phyloP scores from a whole-genome alignment of 2,113 vertebrate species.

The Empidonax alnorum region DNA sequence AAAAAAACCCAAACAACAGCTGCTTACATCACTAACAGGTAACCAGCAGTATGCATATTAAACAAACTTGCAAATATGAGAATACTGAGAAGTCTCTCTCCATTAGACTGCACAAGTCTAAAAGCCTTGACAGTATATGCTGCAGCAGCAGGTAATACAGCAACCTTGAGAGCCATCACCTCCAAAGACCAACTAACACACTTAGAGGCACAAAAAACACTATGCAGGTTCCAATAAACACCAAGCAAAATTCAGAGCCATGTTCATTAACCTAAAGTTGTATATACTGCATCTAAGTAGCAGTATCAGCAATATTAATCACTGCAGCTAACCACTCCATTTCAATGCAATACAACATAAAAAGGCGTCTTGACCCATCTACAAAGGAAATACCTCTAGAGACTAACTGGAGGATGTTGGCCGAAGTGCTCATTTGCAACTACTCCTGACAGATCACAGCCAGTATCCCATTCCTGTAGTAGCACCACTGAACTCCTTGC shows the following conservation, averaged over 20 bases:
- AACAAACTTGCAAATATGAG: not conserved
- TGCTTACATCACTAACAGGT: not conserved
- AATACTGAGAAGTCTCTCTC: not conserved
- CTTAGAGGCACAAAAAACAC: slow-evolving; percentile 21
- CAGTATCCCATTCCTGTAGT: not conserved
- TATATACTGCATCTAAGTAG: not conserved
- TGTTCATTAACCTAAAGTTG: slow-evolving; percentile 51
- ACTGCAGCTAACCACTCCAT: slow-evolving; percentile 3
- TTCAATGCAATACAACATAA: slow-evolving; percentile 46
- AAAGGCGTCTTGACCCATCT: slow-evolving; percentile 6
- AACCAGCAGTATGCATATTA: not conserved
- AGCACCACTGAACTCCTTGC: not conserved
- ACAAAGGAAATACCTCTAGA: not conserved
- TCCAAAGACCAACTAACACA: not conserved
- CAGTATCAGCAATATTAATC: slow-evolving; percentile 22
- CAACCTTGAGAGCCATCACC: not conserved
- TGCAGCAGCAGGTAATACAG: not conserved
- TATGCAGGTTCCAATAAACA: not conserved
- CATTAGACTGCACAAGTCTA: not conserved
- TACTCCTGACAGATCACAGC: not conserved
- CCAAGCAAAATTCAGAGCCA: slow-evolving; percentile 41
- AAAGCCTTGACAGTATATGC: not conserved
- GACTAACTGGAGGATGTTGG: not conserved
- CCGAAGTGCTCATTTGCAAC: not conserved
- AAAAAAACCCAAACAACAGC: not conserved